phyloP scores from a whole-genome alignment of 2,113 vertebrate species.

The Panthera leo region DNA sequence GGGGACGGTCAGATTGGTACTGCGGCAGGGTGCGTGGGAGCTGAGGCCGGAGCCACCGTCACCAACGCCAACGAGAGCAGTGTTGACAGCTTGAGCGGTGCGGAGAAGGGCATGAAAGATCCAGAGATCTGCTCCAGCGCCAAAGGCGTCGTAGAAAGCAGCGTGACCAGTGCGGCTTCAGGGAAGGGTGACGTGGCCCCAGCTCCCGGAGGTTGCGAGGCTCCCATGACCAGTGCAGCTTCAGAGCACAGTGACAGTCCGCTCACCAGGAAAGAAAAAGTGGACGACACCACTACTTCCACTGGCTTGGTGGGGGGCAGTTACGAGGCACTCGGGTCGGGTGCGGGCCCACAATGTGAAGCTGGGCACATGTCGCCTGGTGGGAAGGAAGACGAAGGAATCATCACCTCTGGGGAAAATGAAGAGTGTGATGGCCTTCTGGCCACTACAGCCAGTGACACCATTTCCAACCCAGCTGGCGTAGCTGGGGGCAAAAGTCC shows the following conservation, averaged over 20 bases:
- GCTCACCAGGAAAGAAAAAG: background rate
- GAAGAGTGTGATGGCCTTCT: slow-evolving; percentile 66
- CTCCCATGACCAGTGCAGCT: slow-evolving; percentile 71
- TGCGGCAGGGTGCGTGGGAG: slow-evolving; percentile 68
- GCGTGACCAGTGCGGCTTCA: slow-evolving; percentile 78
- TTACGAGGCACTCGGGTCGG: background rate
- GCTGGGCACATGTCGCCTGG: background rate
- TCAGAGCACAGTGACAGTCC: slow-evolving; percentile 49
- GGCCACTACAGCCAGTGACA: slow-evolving; percentile 57
- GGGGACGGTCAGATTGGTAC: slow-evolving; percentile 70
- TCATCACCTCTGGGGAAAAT: slow-evolving; percentile 80
- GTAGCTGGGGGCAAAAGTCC: slow-evolving; percentile 41
- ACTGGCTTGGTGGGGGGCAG: slow-evolving; percentile 62
- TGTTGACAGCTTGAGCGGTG: slow-evolving; percentile 68
- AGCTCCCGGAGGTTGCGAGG: slow-evolving; percentile 63
- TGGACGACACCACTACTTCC: slow-evolving; percentile 44
- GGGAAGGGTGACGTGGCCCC: background rate
- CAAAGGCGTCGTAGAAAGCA: slow-evolving; percentile 85
- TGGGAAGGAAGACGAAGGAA: slow-evolving; percentile 73
- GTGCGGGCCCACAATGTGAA: background rate
- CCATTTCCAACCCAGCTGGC: background rate
- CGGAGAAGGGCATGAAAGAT: slow-evolving; percentile 56
- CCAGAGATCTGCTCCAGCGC: slow-evolving; percentile 69
- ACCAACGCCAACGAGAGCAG: slow-evolving; percentile 56
- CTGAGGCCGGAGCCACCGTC: slow-evolving; percentile 68